Conservation (phyloP, 92 coral and sea anemone species). For the Ricordea florida region DNA sequence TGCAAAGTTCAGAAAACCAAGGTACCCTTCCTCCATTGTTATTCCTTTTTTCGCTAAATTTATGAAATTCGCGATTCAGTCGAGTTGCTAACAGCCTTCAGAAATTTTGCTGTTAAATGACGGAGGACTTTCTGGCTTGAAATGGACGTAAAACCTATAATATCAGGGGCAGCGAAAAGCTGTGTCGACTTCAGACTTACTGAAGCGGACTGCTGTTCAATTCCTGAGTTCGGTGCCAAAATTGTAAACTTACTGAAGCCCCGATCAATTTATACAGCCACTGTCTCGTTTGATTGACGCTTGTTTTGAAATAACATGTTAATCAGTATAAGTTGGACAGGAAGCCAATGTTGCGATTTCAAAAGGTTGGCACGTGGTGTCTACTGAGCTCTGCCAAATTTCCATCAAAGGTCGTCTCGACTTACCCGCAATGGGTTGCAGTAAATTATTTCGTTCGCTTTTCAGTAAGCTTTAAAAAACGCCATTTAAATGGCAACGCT, state of each 20-base stretch:
- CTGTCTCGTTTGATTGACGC: slow-evolving; percentile 22
- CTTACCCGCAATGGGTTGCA: slow-evolving; percentile 15
- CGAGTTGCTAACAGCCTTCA: slow-evolving; percentile 30
- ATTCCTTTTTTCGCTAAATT: not conserved
- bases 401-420: not conserved
- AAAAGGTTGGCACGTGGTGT: slow-evolving; percentile 20
- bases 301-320: slow-evolving; percentile 13
- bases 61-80: slow-evolving; percentile 25
- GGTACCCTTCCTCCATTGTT: slow-evolving; percentile 33
- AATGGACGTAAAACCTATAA: not conserved
- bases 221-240: not conserved
- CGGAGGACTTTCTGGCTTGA: too few species aligned
- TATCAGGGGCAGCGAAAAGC: not conserved
- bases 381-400: slow-evolving; percentile 6
- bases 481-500: not conserved
- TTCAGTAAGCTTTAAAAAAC: not conserved
- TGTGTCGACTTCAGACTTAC: not conserved
- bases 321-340: slow-evolving; percentile 21
- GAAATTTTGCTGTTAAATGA: not conserved
- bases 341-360: slow-evolving; percentile 9
- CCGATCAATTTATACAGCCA: slow-evolving; percentile 7
- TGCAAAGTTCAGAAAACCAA: slow-evolving; percentile 28
- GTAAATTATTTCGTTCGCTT: not conserved
- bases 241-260: not conserved
- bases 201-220: not conserved